Conservation (phyloP, 2,113 vertebrate genomes). For the Panthera uncia region DNA sequence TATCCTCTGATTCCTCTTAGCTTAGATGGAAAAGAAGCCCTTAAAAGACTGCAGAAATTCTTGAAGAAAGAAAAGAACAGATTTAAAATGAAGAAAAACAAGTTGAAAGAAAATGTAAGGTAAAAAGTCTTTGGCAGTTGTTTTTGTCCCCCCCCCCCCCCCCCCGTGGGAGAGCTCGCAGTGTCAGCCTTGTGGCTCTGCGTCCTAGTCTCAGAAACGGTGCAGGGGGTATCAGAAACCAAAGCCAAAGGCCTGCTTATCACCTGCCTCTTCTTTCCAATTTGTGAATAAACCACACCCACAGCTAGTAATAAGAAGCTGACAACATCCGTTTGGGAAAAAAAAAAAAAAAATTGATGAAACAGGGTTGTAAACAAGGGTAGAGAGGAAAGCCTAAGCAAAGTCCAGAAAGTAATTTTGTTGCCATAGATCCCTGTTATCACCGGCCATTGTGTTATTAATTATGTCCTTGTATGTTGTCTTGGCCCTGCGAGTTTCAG, state of each 20-base stretch:
- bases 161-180: not conserved
- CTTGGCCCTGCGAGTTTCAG: not conserved
- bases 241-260: not conserved
- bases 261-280: not conserved
- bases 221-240: not conserved
- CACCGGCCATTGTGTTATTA: not conserved
- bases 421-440: not conserved
- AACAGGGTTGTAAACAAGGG: not conserved
- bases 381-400: not conserved
- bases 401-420: not conserved
- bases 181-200: not conserved
- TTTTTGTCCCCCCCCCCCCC: not conserved
- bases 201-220: not conserved
- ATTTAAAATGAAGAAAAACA: slow-evolving; percentile 79
- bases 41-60: slow-evolving; percentile 78
- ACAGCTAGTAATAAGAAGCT: not conserved
- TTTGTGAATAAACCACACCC: not conserved
- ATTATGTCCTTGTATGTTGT: not conserved
- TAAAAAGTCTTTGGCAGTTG: slow-evolving; percentile 58
- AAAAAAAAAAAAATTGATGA: not conserved
- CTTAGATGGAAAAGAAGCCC: slow-evolving; percentile 76
- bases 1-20: slow-evolving; percentile 58
- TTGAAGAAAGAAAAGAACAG: slow-evolving; percentile 83
- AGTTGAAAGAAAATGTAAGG: slow-evolving; percentile 79
- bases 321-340: not conserved